Conservation (phyloP, 2,797 vertebrate species). For the Falco concolor region DNA sequence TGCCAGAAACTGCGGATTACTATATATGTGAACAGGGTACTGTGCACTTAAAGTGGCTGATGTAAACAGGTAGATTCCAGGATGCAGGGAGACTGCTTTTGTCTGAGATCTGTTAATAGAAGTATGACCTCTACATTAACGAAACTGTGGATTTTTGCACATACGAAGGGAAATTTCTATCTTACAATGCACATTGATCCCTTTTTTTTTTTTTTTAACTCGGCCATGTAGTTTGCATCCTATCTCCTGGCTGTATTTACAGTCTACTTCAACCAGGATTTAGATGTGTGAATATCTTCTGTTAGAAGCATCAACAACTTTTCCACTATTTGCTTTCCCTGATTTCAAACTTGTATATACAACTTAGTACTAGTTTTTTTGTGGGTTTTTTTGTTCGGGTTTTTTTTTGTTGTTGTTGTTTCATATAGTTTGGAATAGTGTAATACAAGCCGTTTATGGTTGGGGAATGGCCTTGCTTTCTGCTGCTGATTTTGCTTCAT, state of each 20-base stretch:
- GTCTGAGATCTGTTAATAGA: slow-evolving; percentile 17
- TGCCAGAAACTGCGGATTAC: slow-evolving; percentile 46
- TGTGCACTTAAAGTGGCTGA: slow-evolving; percentile 41
- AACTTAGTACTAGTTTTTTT: neutral
- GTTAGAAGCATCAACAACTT: neutral
- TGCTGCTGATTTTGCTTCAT: slow-evolving; percentile 36
- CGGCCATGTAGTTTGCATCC: neutral
- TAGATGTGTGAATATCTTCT: neutral
- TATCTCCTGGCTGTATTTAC: neutral
- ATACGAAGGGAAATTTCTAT: slow-evolving; percentile 51
- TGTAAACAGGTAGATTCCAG: slow-evolving; percentile 35
- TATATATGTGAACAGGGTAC: slow-evolving; percentile 52
- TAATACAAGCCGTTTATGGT: neutral
- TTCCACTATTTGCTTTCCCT: slow-evolving; percentile 12
- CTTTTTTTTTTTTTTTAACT: neutral
- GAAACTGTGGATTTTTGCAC: slow-evolving; percentile 63
- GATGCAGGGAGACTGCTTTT: slow-evolving; percentile 41
- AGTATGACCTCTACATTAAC: slow-evolving; percentile 54
- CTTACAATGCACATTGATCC: slow-evolving; percentile 1
- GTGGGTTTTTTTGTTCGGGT: neutral
- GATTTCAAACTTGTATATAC: neutral
- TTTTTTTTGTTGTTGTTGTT: neutral
- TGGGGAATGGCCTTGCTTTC: slow-evolving; percentile 24
- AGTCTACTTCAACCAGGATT: neutral
- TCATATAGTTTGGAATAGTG: neutral